Conservation (phyloP, 2,113 vertebrate species). For the Prunella fulvescens region DNA sequence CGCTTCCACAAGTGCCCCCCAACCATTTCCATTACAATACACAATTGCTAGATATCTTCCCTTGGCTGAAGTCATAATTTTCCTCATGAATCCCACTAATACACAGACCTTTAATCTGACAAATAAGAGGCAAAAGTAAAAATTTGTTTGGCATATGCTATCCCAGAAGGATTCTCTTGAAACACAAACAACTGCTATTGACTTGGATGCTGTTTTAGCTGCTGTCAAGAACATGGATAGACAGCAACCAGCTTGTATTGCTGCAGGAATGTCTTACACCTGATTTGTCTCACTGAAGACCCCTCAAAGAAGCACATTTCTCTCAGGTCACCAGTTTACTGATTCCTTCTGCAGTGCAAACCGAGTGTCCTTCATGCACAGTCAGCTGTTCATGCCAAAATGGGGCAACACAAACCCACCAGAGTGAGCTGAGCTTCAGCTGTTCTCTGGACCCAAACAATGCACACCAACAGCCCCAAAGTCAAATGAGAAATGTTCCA, state of each 20-base stretch:
- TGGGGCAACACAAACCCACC: neutral
- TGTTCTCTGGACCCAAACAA: neutral
- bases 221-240: slow-evolving; percentile 8
- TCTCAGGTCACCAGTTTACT: neutral
- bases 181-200: slow-evolving; percentile 13
- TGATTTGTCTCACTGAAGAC: neutral
- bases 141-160: neutral
- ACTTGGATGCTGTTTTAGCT: slow-evolving; percentile 12
- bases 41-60: neutral
- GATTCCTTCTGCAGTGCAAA: neutral
- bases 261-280: neutral
- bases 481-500: neutral
- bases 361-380: neutral
- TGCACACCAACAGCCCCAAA: neutral
- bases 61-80: neutral
- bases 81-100: neutral
- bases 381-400: neutral
- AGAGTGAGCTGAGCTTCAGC: neutral
- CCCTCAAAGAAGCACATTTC: neutral
- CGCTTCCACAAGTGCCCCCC: neutral
- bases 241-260: neutral
- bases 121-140: neutral
- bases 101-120: neutral
- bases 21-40: neutral
- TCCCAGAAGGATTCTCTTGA: neutral